These are phyloP conservation scores for Vireo griseus DNA, from an alignment of 2,797 vertebrate genomes.

Conservation along the genomic window DNA sequence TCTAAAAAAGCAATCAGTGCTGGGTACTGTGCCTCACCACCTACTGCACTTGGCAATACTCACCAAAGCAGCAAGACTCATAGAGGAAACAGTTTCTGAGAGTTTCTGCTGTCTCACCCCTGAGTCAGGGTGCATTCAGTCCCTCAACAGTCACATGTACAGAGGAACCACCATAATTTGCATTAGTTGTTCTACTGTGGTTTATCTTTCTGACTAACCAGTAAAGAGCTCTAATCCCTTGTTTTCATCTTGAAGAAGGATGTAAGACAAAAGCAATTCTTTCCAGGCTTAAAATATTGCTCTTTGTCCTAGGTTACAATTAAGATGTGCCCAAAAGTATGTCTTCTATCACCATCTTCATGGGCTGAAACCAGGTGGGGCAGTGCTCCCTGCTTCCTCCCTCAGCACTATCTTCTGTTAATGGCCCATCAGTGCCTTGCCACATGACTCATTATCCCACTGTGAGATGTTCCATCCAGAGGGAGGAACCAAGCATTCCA, in stretches of 20 bases:
- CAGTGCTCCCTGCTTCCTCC: too few relatives aligned
- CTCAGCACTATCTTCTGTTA: too few relatives aligned
- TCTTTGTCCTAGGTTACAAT: not conserved
- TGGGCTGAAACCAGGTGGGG: too few relatives aligned
- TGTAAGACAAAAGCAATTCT: not conserved
- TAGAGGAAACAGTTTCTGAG: not conserved
- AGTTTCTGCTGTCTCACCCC: not conserved
- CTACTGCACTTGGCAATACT: not conserved
- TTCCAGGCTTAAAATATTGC: not conserved
- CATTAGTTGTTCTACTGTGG: not conserved
- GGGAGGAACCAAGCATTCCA: too few relatives aligned
- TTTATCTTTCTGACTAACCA: not conserved
- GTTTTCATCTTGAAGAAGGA: not conserved
- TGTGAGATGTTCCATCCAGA: too few relatives aligned
- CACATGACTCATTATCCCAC: too few relatives aligned
- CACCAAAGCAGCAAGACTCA: not conserved
- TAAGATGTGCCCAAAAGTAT: too few relatives aligned
- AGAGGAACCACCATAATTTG: too few relatives aligned
- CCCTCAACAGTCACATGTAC: accelerated
- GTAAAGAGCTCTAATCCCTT: not conserved
- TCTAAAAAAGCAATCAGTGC: not conserved
- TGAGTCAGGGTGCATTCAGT: accelerated
- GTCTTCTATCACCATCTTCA: too few relatives aligned
- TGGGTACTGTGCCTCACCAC: not conserved
- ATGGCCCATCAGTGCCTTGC: too few relatives aligned